phyloP scores from a whole-genome alignment of 2,888 invertebrate genomes.

The Pasiphila rectangulata region DNA sequence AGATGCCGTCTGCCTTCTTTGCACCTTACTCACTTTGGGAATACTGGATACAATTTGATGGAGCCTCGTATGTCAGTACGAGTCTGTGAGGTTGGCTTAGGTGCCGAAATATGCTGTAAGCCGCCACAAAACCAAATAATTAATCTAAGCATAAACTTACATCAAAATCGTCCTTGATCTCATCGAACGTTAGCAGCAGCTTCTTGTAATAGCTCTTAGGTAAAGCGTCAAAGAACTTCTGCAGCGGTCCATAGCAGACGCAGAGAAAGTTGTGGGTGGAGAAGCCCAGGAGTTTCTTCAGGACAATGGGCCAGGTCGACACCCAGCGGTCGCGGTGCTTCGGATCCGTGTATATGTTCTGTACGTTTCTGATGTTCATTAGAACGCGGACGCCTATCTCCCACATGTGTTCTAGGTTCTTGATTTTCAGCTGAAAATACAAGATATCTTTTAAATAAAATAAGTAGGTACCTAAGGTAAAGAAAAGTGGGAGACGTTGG shows the following conservation, averaged over 20 bases:
- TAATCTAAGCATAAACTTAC: conserved; percentile 46
- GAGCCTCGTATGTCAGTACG: no score
- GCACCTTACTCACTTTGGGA: no score
- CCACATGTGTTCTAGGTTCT: conserved; percentile 83
- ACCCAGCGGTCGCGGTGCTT: conserved; percentile 82
- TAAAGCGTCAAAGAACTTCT: conserved; percentile 81
- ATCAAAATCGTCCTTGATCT: conserved; percentile 82
- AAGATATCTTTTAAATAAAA: neutral
- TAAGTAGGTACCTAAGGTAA: neutral
- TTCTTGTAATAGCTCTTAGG: conserved; percentile 80
- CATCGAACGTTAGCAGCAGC: conserved; percentile 74
- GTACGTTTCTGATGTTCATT: conserved; percentile 82
- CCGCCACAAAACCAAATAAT: no score
- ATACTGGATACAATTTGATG: no score
- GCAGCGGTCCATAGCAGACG: conserved; percentile 82
- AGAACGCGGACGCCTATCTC: conserved; percentile 82
- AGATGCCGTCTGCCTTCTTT: no score
- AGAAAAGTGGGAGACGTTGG: no score
- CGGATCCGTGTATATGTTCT: conserved; percentile 84
- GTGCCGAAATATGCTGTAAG: no score
- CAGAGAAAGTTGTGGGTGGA: conserved; percentile 85
- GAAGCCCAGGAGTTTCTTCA: conserved; percentile 82
- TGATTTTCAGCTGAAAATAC: conserved; percentile 77
- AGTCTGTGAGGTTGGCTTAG: no score
- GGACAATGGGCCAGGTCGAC: conserved; percentile 82